These are phyloP conservation scores for Yoshiicerus persimilis DNA, from an alignment of 1,140 invertebrate genomes.

Conservation along the genomic window DNA sequence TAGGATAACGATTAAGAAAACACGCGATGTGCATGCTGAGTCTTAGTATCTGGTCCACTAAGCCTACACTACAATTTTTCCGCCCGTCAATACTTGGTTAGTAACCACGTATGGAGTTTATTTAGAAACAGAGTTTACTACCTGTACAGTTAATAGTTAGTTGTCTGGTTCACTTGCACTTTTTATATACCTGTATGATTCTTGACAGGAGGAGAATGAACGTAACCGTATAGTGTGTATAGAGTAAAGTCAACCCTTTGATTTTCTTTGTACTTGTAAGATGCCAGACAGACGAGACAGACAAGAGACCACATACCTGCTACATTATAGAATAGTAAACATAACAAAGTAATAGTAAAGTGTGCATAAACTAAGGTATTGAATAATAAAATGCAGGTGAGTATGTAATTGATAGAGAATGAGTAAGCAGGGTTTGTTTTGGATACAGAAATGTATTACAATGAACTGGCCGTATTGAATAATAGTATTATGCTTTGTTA, in stretches of 20 bases:
- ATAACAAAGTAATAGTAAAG: no score
- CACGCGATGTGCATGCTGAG: no score
- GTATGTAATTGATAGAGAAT: not conserved
- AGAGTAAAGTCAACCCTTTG: not conserved
- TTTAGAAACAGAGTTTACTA: not conserved
- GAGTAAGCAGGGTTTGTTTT: not conserved
- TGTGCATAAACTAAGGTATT: no score
- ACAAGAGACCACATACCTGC: no score
- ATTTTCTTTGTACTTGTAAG: not conserved
- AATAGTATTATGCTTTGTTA: not conserved
- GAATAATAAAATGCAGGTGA: not conserved
- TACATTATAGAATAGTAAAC: no score
- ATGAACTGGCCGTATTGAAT: not conserved
- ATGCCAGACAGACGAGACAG: no score
- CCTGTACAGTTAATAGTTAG: not conserved
- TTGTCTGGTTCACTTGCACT: not conserved
- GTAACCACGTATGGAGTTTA: not conserved
- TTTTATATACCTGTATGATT: not conserved
- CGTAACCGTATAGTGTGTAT: not conserved
- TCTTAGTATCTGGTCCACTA: no score
- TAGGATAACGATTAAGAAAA: no score
- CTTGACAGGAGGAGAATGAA: not conserved
- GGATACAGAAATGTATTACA: not conserved
- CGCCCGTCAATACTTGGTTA: no score
- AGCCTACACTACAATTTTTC: no score